These are phyloP conservation scores for Cheilosia scutellata DNA, from an alignment of 2,888 invertebrate genomes.

Conservation along the genomic window DNA sequence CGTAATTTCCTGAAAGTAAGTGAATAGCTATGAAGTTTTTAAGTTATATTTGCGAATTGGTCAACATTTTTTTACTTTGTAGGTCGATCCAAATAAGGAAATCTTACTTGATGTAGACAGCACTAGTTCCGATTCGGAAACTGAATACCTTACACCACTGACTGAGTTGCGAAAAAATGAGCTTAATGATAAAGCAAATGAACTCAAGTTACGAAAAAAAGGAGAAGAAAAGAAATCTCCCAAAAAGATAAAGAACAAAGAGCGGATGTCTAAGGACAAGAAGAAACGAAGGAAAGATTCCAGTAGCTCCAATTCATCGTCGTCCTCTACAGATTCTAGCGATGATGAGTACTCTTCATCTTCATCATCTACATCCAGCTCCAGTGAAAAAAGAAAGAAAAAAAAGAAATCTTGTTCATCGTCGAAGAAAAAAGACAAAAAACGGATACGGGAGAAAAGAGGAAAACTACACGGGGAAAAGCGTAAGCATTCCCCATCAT, in stretches of 20 bases:
- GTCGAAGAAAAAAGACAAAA: constrained; percentile 54
- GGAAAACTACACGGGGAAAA: constrained; percentile 81
- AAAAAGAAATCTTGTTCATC: constrained; percentile 79
- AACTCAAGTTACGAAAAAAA: constrained; percentile 79
- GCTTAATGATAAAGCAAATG: constrained; percentile 88
- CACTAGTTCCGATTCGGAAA: constrained; percentile 94
- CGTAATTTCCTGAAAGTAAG: constrained; percentile 95
- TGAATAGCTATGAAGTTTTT: constrained; percentile 40
- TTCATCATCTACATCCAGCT: constrained; percentile 79
- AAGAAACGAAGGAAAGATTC: constrained; percentile 60
- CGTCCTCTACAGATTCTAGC: constrained; percentile 81
- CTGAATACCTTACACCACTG: constrained; percentile 92
- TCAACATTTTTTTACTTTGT: constrained; percentile 39
- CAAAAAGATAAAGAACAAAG: constrained; percentile 73
- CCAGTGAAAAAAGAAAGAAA: constrained; percentile 81
- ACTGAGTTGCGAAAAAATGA: constrained; percentile 92
- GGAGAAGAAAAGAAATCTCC: constrained; percentile 63
- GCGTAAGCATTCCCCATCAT: constrained; percentile 62
- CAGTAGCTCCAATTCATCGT: constrained; percentile 69
- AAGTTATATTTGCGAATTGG: constrained; percentile 15
- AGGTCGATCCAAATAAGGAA: constrained; percentile 96
- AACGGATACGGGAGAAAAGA: constrained; percentile 80
- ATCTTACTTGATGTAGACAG: constrained; percentile 97
- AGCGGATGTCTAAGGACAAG: constrained; percentile 45
- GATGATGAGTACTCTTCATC: constrained; percentile 81